phyloP scores from a whole-genome alignment of 2,888 invertebrate genomes.

The Campoplex nolae region DNA sequence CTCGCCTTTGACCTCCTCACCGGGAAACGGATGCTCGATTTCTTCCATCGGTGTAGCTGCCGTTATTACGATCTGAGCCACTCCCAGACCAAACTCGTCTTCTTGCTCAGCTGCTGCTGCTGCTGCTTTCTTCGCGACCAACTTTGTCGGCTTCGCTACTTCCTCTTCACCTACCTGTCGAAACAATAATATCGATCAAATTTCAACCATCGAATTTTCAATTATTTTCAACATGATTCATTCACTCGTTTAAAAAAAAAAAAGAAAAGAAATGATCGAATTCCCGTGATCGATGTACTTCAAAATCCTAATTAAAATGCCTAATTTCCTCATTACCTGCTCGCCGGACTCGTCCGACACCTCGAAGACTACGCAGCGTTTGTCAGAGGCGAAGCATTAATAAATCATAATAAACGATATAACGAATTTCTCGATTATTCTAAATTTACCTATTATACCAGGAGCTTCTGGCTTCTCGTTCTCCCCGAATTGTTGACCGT shows the following conservation, averaged over 20 bases:
- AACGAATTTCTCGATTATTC: neutral
- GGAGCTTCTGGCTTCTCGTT: slow-evolving; percentile 81
- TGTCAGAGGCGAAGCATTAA: slow-evolving; percentile 60
- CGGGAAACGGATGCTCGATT: slow-evolving; percentile 92
- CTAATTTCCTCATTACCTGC: slow-evolving; percentile 76
- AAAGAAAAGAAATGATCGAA: too few species aligned
- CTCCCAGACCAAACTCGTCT: slow-evolving; percentile 90
- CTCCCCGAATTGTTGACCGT: slow-evolving; percentile 89
- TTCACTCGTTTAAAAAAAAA: too few species aligned
- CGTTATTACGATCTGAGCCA: slow-evolving; percentile 96
- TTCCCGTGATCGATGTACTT: neutral
- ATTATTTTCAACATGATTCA: too few species aligned
- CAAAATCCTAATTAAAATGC: neutral
- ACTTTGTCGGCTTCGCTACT: slow-evolving; percentile 66
- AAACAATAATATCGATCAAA: neutral
- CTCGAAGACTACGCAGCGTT: slow-evolving; percentile 79
- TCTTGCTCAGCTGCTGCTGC: slow-evolving; percentile 65
- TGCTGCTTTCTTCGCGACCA: slow-evolving; percentile 63
- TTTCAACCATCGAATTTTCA: neutral
- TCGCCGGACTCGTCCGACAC: slow-evolving; percentile 80
- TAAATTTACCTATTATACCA: slow-evolving; percentile 80
- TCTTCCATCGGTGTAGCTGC: slow-evolving; percentile 98
- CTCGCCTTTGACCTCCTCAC: slow-evolving; percentile 83
- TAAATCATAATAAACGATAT: slow-evolving; percentile 20
- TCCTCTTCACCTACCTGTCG: slow-evolving; percentile 65